These are phyloP conservation scores for Plecotus auritus DNA, from an alignment of 2,113 vertebrate genomes.

Conservation along the genomic window DNA sequence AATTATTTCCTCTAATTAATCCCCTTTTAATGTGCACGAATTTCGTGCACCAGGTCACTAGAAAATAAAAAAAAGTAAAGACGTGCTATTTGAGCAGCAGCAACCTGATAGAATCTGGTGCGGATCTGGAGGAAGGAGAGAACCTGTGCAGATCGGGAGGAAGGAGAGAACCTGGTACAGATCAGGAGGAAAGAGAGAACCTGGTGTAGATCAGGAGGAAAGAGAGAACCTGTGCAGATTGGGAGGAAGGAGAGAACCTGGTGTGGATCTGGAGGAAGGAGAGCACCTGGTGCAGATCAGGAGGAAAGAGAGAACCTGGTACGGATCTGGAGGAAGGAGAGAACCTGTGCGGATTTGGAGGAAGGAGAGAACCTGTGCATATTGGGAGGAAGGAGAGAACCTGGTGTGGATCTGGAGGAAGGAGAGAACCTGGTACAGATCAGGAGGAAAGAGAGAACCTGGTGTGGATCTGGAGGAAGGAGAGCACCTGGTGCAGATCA, in stretches of 20 bases:
- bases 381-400: neutral
- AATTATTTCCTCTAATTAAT: no score
- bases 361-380: neutral
- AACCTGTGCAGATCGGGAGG: neutral
- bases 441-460: no score
- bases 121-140: neutral
- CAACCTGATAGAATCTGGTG: no score
- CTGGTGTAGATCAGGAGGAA: neutral
- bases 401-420: no score
- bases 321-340: neutral
- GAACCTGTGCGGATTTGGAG: neutral
- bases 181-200: neutral
- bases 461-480: no score
- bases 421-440: no score
- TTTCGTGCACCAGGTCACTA: no score
- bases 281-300: neutral
- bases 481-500: no score
- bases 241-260: neutral
- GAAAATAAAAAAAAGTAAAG: neutral
- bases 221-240: neutral
- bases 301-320: neutral
- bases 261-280: neutral
- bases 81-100: neutral
- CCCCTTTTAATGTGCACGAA: no score
- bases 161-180: neutral